Conservation (phyloP, 2,888 invertebrate species). For the Chrysomela aeneicollis region DNA sequence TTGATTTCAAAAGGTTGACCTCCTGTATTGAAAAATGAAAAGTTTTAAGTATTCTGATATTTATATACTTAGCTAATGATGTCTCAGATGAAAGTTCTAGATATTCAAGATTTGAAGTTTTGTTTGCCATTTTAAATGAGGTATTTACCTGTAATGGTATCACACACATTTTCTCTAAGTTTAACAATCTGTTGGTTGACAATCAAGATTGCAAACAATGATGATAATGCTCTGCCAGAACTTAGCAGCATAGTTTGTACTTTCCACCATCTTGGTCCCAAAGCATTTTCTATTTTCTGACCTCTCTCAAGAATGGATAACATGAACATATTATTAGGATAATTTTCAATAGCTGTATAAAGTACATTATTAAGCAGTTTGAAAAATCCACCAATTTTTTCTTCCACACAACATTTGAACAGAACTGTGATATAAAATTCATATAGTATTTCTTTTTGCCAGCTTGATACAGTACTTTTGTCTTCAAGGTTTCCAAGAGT, state of each 20-base stretch:
- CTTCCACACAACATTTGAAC: slow-evolving; percentile 53
- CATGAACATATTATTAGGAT: slow-evolving; percentile 68
- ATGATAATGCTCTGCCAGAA: slow-evolving; percentile 61
- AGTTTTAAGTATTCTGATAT: too few relatives aligned
- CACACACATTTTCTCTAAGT: slow-evolving; percentile 51
- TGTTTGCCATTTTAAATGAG: neutral
- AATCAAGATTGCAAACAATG: slow-evolving; percentile 62
- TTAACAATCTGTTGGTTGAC: slow-evolving; percentile 54
- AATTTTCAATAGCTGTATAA: slow-evolving; percentile 60
- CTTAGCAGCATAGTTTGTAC: slow-evolving; percentile 61
- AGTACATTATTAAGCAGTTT: slow-evolving; percentile 60
- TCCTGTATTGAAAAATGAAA: too few relatives aligned
- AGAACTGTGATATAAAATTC: slow-evolving; percentile 60
- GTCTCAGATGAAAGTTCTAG: too few relatives aligned
- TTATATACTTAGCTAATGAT: too few relatives aligned
- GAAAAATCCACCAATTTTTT: slow-evolving; percentile 57
- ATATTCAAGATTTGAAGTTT: neutral
- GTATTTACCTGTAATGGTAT: slow-evolving; percentile 55
- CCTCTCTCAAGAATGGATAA: slow-evolving; percentile 63
- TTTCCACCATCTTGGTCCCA: slow-evolving; percentile 65
- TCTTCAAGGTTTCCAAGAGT: slow-evolving; percentile 49
- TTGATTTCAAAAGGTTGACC: too few relatives aligned
- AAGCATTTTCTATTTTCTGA: slow-evolving; percentile 57
- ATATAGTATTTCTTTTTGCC: slow-evolving; percentile 60
- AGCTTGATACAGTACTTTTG: slow-evolving; percentile 39